Evolutionary conservation across 1,140 invertebrate species (phyloP), one percentile per base, ranked within the genome.

Genomic region (Drosophila sucinea): DNA sequence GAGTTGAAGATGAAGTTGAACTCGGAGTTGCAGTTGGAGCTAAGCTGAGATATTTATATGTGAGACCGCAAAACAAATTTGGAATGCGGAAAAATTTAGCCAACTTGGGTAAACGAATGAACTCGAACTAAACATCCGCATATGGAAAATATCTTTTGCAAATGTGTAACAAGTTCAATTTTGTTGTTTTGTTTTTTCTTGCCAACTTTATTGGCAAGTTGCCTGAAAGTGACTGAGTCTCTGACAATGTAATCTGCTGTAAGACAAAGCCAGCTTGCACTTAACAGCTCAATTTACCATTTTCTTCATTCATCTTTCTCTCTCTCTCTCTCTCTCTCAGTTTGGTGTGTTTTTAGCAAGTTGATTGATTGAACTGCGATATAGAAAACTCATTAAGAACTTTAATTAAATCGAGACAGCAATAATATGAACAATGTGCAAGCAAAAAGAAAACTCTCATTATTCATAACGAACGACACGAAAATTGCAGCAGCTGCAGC

Each of bases 371-470:
- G 75, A 65, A 73, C 67, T 67, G 77, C 84, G 77, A 61, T 87
- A 67, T 79, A 54, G 70, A 78, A 83, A 87, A 84, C 84, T 87
- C 84, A 87, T 87, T 87, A 87, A 80, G 73, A 89, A 87, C 63
- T 87, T 87, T 89, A 87, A 87, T 89, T 87, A 87, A 87, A 87
- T 87, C 67, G 77, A 80, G 70, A 68, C 61, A 60, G 60, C 72
- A 51, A 35, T 55, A 64, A 70, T 54, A 55, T 23, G 27, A 69
- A 35, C 17, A 33, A 62, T 35, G 47, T 30, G 61, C 32, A 56
- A 40, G 67, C 41, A 60, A 64, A 56, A 56, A 55, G 35, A 38
- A 58, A 64, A 79, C 44, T 71, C 70, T 73, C 80, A 87, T 87
- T 89, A 87, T 87, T 87, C 84, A 89, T 89, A 81, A 70, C 67